Conservation (phyloP, 2,888 invertebrate genomes). For the Antheraea yamamai region DNA sequence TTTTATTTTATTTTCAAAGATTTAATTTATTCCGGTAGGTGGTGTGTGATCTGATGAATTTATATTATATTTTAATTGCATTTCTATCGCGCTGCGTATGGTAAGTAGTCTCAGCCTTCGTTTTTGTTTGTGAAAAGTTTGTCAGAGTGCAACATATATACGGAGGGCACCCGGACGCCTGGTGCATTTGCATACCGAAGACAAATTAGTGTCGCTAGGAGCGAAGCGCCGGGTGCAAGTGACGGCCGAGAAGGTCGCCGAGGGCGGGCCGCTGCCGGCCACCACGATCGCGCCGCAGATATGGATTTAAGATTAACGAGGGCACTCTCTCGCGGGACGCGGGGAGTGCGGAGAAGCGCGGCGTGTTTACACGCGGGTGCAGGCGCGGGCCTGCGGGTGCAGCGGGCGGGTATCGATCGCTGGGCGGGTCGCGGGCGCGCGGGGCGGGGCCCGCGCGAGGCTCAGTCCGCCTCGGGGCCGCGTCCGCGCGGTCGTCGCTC, state of each 20-base stretch:
- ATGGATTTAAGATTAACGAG: conserved; percentile 76
- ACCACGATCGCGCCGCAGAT: conserved; percentile 59
- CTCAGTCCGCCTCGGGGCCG: conserved; percentile 77
- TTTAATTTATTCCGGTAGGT: background rate
- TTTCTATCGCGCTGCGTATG: background rate
- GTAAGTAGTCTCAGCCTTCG: background rate
- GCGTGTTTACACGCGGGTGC: conserved; percentile 87
- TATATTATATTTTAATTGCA: background rate
- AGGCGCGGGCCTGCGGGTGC: conserved; percentile 57
- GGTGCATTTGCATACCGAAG: conserved; percentile 1
- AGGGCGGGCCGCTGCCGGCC: conserved; percentile 53
- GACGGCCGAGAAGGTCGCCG: conserved; percentile 28
- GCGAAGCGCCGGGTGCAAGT: conserved; percentile 26
- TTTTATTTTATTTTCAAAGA: background rate
- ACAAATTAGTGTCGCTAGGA: conserved; percentile 18
- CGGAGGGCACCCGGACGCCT: conserved; percentile 21
- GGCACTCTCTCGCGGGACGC: conserved; percentile 73
- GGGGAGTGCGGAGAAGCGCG: conserved; percentile 82
- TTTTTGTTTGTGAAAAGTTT: conserved; percentile 27
- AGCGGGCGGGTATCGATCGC: conserved; percentile 72
- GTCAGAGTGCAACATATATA: conserved; percentile 43
- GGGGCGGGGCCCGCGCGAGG: conserved; percentile 58
- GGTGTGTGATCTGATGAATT: background rate
- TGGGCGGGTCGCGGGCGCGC: conserved; percentile 65
- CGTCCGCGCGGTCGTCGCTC: conserved; percentile 78